Evolutionary conservation across 2,113 vertebrate genomes (phyloP).

Genomic region (Cathartes aura): DNA sequence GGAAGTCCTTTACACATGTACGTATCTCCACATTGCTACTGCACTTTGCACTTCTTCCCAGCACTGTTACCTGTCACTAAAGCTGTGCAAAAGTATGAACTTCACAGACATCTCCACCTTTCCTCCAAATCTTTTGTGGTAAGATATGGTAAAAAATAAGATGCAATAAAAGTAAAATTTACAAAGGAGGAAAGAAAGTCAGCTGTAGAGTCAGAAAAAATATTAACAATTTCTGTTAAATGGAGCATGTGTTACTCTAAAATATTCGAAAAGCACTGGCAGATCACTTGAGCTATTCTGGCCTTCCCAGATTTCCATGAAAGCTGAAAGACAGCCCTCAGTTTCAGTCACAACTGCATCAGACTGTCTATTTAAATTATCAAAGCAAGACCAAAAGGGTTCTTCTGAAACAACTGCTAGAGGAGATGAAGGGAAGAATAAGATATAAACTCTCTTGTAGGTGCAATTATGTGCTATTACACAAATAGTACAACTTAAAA

Average conservation of each 20-base stretch:
- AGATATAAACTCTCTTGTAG: neutral
- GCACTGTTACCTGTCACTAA: neutral
- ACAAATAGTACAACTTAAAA: conserved; percentile 18
- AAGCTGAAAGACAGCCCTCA: neutral
- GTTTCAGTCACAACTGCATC: neutral
- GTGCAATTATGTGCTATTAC: neutral
- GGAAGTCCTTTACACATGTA: neutral
- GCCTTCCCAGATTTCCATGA: neutral
- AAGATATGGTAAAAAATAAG: neutral
- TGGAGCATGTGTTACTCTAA: neutral
- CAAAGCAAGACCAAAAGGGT: neutral
- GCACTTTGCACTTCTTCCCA: neutral
- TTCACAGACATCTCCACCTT: neutral
- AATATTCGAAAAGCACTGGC: neutral
- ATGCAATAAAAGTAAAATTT: neutral
- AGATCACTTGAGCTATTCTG: neutral
- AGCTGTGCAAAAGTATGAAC: neutral
- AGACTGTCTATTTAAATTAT: neutral
- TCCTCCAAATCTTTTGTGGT: neutral
- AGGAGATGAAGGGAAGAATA: conserved; percentile 7
- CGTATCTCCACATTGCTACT: neutral
- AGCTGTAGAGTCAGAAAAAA: neutral
- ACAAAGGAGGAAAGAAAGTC: neutral
- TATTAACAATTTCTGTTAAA: neutral
- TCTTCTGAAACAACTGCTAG: neutral